phyloP scores from a whole-genome alignment of 2,797 vertebrate species.

The Parotocinclus haroldoi region DNA sequence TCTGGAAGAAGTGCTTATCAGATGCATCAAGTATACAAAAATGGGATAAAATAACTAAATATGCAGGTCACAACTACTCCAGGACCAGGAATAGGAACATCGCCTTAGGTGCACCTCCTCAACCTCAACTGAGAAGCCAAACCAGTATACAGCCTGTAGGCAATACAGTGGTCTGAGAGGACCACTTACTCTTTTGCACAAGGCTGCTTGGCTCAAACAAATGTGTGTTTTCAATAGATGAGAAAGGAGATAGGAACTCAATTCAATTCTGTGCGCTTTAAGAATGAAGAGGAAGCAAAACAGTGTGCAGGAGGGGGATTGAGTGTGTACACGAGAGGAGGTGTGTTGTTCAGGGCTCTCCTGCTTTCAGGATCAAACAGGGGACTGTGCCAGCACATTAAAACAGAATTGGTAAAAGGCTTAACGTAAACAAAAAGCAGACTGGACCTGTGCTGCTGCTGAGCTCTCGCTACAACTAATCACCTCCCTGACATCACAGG shows the following conservation, averaged over 20 bases:
- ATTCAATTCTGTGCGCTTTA: slow-evolving; percentile 16
- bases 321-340: slow-evolving; percentile 25
- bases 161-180: slow-evolving; percentile 43
- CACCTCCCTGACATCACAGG: slow-evolving; percentile 55
- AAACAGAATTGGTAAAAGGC: slow-evolving; percentile 67
- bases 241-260: slow-evolving; percentile 34
- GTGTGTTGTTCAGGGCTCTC: slow-evolving; percentile 58
- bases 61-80: too few species aligned
- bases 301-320: slow-evolving; percentile 33
- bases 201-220: slow-evolving; percentile 58
- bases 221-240: slow-evolving; percentile 72
- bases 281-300: slow-evolving; percentile 34
- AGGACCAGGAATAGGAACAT: too few species aligned
- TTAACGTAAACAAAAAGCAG: slow-evolving; percentile 68
- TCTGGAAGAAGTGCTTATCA: too few species aligned
- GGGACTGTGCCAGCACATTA: slow-evolving; percentile 53
- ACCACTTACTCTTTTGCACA: slow-evolving; percentile 60
- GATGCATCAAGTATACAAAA: too few species aligned
- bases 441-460: slow-evolving; percentile 55
- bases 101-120: too few species aligned
- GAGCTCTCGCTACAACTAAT: slow-evolving; percentile 60
- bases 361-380: slow-evolving; percentile 70
- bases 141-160: too few species aligned
- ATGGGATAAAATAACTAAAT: too few species aligned
- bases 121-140: too few species aligned